Percentiles rank a stretch among this genome's conserved stretches.
phyloP scores from a whole-genome alignment of 2,113 vertebrate genomes.

The Phalacrocorax brasilianus region DNA sequence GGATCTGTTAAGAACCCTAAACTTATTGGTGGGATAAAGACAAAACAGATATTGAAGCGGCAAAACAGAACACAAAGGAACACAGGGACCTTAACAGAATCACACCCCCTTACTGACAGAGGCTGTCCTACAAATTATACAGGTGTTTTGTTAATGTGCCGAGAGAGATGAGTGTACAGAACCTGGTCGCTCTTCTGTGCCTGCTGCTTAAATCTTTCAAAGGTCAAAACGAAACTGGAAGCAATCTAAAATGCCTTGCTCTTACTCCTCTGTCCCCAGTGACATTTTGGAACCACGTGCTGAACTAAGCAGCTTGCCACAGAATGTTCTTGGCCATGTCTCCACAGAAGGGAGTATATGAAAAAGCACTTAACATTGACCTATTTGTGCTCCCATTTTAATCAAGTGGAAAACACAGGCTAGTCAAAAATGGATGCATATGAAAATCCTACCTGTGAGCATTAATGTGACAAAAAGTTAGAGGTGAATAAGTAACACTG shows the following conservation, averaged over 20 bases:
- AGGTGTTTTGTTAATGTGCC: background rate
- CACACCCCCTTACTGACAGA: background rate
- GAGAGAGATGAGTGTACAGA: background rate
- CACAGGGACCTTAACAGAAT: background rate
- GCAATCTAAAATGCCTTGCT: background rate
- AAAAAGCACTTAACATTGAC: slow-evolving; percentile 22
- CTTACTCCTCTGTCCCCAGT: background rate
- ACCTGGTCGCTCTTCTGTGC: background rate
- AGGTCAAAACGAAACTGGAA: background rate
- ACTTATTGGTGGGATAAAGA: background rate
- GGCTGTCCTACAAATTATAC: background rate
- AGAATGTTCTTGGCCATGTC: background rate
- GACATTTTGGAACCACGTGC: background rate
- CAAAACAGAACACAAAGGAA: background rate
- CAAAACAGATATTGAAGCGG: background rate
- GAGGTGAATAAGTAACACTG: background rate
- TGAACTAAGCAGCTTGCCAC: background rate
- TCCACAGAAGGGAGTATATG: background rate
- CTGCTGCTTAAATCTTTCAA: background rate
- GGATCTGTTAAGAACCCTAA: background rate
- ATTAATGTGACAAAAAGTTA: rapidly evolving
- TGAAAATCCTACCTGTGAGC: background rate
- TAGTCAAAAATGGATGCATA: background rate
- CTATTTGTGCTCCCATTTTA: background rate
- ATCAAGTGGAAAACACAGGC: background rate